Base-by-base conservation (phyloP, 2,888 invertebrate genomes). In the Cheilosia grossa region DNA sequence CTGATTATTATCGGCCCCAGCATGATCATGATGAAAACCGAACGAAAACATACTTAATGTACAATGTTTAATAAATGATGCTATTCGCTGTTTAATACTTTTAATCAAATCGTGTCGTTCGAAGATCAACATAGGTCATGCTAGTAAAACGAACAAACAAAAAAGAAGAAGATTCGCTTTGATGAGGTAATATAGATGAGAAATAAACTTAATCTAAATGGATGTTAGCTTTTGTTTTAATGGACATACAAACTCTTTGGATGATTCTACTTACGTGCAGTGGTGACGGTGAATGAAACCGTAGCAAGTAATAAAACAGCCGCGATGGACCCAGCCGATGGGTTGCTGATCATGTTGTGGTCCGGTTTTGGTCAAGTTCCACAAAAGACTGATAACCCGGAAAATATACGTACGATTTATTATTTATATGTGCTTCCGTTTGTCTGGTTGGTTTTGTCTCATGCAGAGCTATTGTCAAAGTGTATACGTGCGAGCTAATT, bases 181-280 rank as follows among this genome's bases (percentile, higher is more conserved):
- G 75, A 81, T 81, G 81, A 75, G 33, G 44, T 59, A 59, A 75
- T 79, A 42, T 30, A 54, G 44, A 78, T 49, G 59, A 40, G 58
- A 70, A 78, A 64, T 58, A 51, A 75, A 64, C 53, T 51, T 10
- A 24, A 24, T 27, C 0, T 24, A 24, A 33, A 59, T 53, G 15
- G 30, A 81, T 63, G 67, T 63, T 42, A 53, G 61, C 61, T 74
- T 61, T 47, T 30, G 4, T 9, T 42, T 51, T 44, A n/a, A 47
- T 63, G 24, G 10, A 63, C 27, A 63, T 27, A 81, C 10, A 21
- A n/a, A 47, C 7, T 44, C 9, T 47, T 47, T 7, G 33, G 24
- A 1, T 51, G 24, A 47, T 54, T 54, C 4, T 15, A 82, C 82
- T 82, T 82, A 82, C 82, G 82, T 82, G 79, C 73, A 74, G 51